A percentile compares a stretch with the other conserved stretches of the same genome.
Conservation (phyloP, 2,888 invertebrate genomes). For the Chirona hameri region DNA sequence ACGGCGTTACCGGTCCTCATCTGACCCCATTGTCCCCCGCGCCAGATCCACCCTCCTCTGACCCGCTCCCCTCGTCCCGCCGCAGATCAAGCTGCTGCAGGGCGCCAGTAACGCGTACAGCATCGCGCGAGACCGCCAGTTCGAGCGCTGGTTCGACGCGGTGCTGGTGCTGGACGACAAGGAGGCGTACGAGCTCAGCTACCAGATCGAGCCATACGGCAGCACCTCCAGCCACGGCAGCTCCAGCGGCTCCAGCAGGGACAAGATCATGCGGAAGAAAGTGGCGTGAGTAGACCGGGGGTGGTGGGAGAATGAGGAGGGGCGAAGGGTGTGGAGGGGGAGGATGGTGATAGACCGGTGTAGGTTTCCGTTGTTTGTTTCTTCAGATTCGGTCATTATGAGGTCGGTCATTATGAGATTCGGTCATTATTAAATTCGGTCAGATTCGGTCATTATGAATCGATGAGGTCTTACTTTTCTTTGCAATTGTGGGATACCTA, state of each 20-base stretch:
- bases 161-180: slow-evolving; percentile 86
- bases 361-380: too few relatives aligned
- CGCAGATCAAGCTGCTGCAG: slow-evolving; percentile 86
- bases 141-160: slow-evolving; percentile 94
- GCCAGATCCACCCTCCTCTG: not conserved
- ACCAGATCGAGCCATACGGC: slow-evolving; percentile 70
- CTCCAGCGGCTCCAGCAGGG: slow-evolving; percentile 38
- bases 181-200: slow-evolving; percentile 84
- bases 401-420: too few relatives aligned
- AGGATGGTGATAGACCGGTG: too few relatives aligned
- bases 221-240: slow-evolving; percentile 46
- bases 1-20: too few relatives aligned
- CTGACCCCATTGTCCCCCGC: too few relatives aligned
- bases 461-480: too few relatives aligned
- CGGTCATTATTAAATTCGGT: too few relatives aligned
- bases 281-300: slow-evolving; percentile 40
- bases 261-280: slow-evolving; percentile 41
- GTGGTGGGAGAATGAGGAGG: too few relatives aligned
- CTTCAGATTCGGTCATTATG: too few relatives aligned
- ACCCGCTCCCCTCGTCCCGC: slow-evolving; percentile 24
- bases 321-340: too few relatives aligned
- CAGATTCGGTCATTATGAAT: too few relatives aligned
- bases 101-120: slow-evolving; percentile 93
- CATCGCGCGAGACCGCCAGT: slow-evolving; percentile 75
- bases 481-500: too few relatives aligned